These are phyloP conservation scores for Pterophyllum scalare DNA, from an alignment of 2,113 vertebrate genomes.

Conservation along the genomic window DNA sequence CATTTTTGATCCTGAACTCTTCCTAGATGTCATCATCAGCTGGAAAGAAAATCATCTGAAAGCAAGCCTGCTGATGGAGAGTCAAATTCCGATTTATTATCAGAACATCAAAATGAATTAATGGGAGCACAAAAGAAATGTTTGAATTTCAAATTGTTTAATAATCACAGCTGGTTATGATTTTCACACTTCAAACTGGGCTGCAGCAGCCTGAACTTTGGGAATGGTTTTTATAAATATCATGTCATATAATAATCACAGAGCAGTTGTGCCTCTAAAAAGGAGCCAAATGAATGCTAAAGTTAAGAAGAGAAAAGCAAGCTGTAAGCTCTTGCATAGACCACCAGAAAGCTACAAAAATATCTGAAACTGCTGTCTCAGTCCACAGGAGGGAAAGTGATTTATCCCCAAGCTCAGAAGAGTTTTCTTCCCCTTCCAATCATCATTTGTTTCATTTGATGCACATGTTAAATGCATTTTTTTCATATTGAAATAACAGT, in stretches of 20 bases:
- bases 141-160: too few species aligned
- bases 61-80: too few species aligned
- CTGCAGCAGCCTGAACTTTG: too few species aligned
- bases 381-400: neutral
- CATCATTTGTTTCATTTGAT: neutral
- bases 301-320: neutral
- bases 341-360: neutral
- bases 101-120: too few species aligned
- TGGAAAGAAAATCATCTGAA: too few species aligned
- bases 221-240: neutral
- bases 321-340: neutral
- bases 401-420: neutral
- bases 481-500: neutral
- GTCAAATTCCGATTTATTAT: too few species aligned
- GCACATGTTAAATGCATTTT: neutral
- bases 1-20: too few species aligned
- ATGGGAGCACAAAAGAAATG: too few species aligned
- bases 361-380: neutral
- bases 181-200: too few species aligned
- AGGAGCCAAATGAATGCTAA: neutral
- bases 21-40: too few species aligned
- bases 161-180: too few species aligned
- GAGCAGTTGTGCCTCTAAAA: neutral
- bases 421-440: neutral
- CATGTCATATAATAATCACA: neutral